Evolutionary conservation across 2,888 invertebrate species (phyloP).

Genomic region (Epirrhoe tristata): DNA sequence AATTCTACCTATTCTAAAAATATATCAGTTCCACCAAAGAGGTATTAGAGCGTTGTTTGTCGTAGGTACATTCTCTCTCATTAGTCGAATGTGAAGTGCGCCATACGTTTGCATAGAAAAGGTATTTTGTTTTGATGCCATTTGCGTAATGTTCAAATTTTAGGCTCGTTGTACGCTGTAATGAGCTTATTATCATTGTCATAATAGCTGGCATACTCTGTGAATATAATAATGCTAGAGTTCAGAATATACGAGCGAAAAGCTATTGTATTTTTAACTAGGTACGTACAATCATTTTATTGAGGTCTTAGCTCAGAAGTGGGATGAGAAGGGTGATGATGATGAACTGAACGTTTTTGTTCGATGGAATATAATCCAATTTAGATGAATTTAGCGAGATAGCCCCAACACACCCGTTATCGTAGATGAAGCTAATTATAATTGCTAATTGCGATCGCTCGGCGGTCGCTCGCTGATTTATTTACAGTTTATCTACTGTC

Average conservation of each 20-base stretch:
- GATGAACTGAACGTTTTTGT: neutral
- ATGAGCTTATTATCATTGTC: conserved; percentile 13
- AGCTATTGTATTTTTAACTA: too few relatives aligned
- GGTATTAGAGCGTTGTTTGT: too few relatives aligned
- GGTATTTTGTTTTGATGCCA: neutral
- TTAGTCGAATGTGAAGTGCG: neutral
- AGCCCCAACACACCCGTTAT: neutral
- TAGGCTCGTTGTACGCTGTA: conserved; percentile 1
- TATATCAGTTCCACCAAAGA: too few relatives aligned
- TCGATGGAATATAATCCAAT: neutral
- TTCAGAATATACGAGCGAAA: neutral
- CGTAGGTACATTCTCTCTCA: too few relatives aligned
- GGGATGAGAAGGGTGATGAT: too few relatives aligned
- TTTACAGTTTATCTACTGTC: neutral
- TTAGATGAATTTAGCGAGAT: neutral
- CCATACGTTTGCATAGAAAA: neutral
- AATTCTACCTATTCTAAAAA: too few relatives aligned
- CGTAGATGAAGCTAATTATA: neutral
- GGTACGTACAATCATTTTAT: too few relatives aligned
- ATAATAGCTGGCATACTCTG: conserved; percentile 5
- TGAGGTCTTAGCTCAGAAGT: too few relatives aligned
- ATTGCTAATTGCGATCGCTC: neutral
- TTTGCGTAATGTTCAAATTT: neutral
- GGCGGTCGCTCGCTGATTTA: neutral
- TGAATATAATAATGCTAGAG: neutral